Evolutionary conservation across 2,888 invertebrate species (phyloP).

Genomic region (Limenitis camilla): DNA sequence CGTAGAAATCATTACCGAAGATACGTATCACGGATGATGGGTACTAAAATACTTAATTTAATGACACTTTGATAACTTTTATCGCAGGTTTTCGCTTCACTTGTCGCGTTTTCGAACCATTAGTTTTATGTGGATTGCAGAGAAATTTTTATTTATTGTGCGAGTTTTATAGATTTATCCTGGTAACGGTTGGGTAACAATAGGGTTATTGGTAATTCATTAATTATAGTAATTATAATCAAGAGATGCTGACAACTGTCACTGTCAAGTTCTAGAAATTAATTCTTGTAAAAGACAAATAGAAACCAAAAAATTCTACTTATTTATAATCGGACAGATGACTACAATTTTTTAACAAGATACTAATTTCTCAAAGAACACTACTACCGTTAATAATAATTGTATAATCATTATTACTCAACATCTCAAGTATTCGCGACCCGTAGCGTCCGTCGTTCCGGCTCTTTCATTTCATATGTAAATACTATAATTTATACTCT

Average conservation of each 20-base stretch:
- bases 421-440: too few species aligned
- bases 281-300: too few species aligned
- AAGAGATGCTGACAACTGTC: neutral
- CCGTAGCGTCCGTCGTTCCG: too few species aligned
- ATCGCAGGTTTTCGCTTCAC: constrained; percentile 69
- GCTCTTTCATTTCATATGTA: too few species aligned
- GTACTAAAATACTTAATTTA: constrained; percentile 64
- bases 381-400: too few species aligned
- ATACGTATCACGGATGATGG: constrained; percentile 44
- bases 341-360: too few species aligned
- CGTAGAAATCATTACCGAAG: constrained; percentile 11
- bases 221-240: neutral
- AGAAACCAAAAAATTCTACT: too few species aligned
- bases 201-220: neutral
- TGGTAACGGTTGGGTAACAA: neutral
- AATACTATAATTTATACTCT: too few species aligned
- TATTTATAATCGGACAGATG: too few species aligned
- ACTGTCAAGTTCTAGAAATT: too few species aligned
- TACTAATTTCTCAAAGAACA: neutral
- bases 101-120: constrained; percentile 68
- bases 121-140: constrained; percentile 71
- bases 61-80: constrained; percentile 73
- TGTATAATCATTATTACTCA: too few species aligned
- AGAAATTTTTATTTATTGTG: constrained; percentile 65
- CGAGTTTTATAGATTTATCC: constrained; percentile 21